Evolutionary conservation across 2,888 invertebrate genomes (phyloP), one percentile per base, ranked within the genome.

Genomic region (Molanna angustata): DNA sequence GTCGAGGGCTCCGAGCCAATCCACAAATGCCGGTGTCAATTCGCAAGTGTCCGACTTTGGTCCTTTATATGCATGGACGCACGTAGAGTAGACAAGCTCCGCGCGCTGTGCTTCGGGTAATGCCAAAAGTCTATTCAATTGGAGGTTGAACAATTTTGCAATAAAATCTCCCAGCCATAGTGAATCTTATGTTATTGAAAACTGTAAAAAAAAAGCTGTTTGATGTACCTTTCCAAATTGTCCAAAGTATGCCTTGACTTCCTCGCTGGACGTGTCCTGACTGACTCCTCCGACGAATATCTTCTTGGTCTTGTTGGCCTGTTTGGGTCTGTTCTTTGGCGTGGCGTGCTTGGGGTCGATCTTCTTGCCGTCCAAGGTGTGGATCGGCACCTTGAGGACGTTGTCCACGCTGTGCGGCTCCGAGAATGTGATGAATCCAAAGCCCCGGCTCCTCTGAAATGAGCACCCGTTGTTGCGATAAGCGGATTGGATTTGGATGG

Each of bases 301-400:
- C 78, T 93, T 93, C 76, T 92, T 93, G 63, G 90, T 91, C 66
- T 90, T 88, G 68, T 90, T 90, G 49, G 90, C 88, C 65, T 83
- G 84, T 64, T 90, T 86, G 35, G 91, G 90, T 27, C 91, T 83
- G 62, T 91, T 92, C 71, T 93, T 92, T 60, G 92, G 93, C 45
- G 93, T 93, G 53, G 93, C 93, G 76, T 93, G 92, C 67, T 94
- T 94, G 52, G 94, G 94, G 70, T 94, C 94, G 70, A 94, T 94
- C 73, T 93, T 90, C 74, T 94, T 94, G 60, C 93, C 93, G 72
- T 94, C 93, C 62, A 94, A 79, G 47, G 91, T 91, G 73, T 88
- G 88, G 61, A 91, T 88, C 53, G 91, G 91, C 62, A 92, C 90
- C 64, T 91, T 90, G 50, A 94, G 82, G 55, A 94, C 93, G 76